These are phyloP conservation scores for Acronicta alni DNA, from an alignment of 2,888 invertebrate species.

Conservation along the genomic window DNA sequence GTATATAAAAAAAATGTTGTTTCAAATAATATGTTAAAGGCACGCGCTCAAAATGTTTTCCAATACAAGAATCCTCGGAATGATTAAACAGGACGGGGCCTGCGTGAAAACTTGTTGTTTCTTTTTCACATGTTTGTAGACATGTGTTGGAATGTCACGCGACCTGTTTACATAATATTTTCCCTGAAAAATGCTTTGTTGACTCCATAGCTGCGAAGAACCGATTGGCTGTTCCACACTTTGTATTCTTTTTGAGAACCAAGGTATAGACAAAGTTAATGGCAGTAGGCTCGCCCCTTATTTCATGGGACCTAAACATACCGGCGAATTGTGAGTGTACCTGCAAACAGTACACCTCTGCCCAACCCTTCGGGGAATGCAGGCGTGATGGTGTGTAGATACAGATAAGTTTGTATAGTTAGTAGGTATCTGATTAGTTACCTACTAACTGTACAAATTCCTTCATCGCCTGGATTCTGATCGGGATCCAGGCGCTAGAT, in stretches of 20 bases:
- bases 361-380: no score
- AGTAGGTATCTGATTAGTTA: no score
- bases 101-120: slow-evolving; percentile 68
- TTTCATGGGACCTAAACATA: no score
- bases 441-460: no score
- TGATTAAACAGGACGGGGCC: slow-evolving; percentile 75
- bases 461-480: no score
- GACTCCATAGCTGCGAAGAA: slow-evolving; percentile 54
- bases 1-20: slow-evolving; percentile 30
- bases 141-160: slow-evolving; percentile 59
- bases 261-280: no score
- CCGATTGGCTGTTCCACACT: slow-evolving; percentile 42
- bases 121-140: slow-evolving; percentile 65
- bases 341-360: no score
- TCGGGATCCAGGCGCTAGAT: no score
- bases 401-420: background rate
- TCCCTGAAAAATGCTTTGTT: slow-evolving; percentile 71
- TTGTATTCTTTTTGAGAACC: slow-evolving; percentile 36
- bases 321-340: no score
- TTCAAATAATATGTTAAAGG: slow-evolving; percentile 29
- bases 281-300: no score
- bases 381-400: no score
- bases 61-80: slow-evolving; percentile 73
- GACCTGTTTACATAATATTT: slow-evolving; percentile 77
- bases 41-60: slow-evolving; percentile 73